phyloP scores from a whole-genome alignment of 1,140 invertebrate species.

The Drosophila murphyi region DNA sequence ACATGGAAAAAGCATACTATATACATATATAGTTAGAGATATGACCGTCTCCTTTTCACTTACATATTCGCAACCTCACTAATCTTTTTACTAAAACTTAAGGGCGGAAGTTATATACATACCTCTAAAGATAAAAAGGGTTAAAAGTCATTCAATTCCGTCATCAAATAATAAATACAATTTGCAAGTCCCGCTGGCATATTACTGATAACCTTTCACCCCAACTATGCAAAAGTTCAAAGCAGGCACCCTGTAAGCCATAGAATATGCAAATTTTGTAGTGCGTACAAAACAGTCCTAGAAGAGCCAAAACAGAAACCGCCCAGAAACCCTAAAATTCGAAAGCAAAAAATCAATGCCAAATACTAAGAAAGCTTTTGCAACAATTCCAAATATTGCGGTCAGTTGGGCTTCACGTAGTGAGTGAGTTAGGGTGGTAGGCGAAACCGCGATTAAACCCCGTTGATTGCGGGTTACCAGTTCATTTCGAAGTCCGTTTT shows the following conservation, averaged over 20 bases:
- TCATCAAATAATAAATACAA: no score
- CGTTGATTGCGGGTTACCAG: conserved; percentile 69
- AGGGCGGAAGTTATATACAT: no score
- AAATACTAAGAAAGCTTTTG: conserved; percentile 31
- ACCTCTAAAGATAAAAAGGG: no score
- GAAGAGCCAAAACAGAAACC: conserved; percentile 35
- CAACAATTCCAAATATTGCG: conserved; percentile 44
- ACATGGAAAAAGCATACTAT: no score
- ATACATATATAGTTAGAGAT: no score
- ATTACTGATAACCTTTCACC: conserved; percentile 46
- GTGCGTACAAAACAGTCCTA: conserved; percentile 64
- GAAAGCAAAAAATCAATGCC: conserved; percentile 68
- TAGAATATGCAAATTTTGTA: conserved; percentile 68
- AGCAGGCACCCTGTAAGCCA: conserved; percentile 33
- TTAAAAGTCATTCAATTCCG: no score
- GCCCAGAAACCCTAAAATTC: conserved; percentile 33
- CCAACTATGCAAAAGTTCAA: conserved; percentile 8
- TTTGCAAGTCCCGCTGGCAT: neutral
- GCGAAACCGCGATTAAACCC: conserved; percentile 58
- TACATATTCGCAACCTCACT: no score
- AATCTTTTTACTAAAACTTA: no score
- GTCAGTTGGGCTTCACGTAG: conserved; percentile 25
- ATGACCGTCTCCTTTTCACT: no score
- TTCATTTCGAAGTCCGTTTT: conserved; percentile 54
- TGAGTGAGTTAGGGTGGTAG: conserved; percentile 13